Evolutionary conservation across 2,888 invertebrate genomes (phyloP), one percentile per base, ranked within the genome.

Genomic region (Octonoba sinensis): DNA sequence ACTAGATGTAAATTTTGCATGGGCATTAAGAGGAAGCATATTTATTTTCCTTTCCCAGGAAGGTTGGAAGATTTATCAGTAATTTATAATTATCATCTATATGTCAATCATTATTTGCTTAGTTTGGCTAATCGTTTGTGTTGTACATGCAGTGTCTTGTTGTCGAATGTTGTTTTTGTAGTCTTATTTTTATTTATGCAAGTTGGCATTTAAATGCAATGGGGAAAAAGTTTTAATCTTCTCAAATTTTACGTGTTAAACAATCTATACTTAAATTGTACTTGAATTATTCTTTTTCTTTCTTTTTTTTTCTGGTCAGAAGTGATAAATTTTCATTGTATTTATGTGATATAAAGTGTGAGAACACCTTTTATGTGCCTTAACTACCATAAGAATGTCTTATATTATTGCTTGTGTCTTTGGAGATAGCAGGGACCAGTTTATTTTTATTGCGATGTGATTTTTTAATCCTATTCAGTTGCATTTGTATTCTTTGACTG

Each of bases 21-120:
- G 79, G 73, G 79, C 73, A 81, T 81, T 81, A 73, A 44, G 15
- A 57, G 56, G 62, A 66, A 60, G 24, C 67, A 51, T 72, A 73
- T 73, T 73, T 67, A 73, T 79, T 69, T 77, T 60, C 62, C 62
- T 69, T 73, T 1, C 60, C 73, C 54, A 62, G 66, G 59, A 69
- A 64, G 73, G 69, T 81, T 69, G 76, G 76, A 76, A 20, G 71
- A 59, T 57, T 70, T 62, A 70, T 66, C 44, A 47, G 46, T 70
- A 78, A 78, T 78, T 78, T 72, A 78, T 78, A 65, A 71, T 57
- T 78, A 66, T 66, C 78, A 78, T 78, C 72, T 67, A 62, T 51
- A 69, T 24, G 15, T 56, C 13, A 51, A 46, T 65, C 65, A 65
- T 65, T 20, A 20, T 36, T n/a, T 46, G 47, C 49, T 24, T 20